phyloP scores from a whole-genome alignment of 2,797 vertebrate genomes.

The Potorous gilbertii region DNA sequence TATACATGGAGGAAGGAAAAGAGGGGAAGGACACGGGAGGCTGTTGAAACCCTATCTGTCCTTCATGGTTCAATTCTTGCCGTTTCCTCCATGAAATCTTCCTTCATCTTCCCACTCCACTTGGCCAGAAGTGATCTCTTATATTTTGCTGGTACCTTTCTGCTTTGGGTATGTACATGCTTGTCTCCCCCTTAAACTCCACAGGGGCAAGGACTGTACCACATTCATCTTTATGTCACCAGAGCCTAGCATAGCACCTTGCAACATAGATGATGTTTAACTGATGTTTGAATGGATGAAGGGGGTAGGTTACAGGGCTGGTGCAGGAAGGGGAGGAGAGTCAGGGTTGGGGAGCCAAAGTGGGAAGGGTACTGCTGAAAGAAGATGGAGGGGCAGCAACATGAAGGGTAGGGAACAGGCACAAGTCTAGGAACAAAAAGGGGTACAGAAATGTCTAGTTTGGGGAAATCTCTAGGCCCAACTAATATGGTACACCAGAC shows the following conservation, averaged over 20 bases:
- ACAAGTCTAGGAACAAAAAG: neutral
- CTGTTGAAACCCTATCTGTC: neutral
- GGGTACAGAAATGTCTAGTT: neutral
- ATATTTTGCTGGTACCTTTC: neutral
- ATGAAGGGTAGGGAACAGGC: neutral
- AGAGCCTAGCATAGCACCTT: neutral
- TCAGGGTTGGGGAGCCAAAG: neutral
- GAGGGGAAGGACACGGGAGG: neutral
- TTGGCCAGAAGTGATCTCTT: neutral
- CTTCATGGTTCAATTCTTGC: neutral
- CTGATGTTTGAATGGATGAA: neutral
- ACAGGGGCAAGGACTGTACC: neutral
- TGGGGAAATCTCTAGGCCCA: neutral
- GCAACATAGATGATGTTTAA: neutral
- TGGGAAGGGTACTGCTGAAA: neutral
- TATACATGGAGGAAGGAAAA: neutral
- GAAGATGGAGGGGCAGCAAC: neutral
- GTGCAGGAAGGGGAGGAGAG: neutral
- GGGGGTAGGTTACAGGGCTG: neutral
- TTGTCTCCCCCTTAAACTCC: neutral
- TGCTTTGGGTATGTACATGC: neutral
- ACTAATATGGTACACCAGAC: neutral
- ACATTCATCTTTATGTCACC: neutral
- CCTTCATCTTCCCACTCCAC: neutral
- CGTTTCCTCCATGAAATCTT: neutral